These are phyloP conservation scores for Tipula lateralis DNA, from an alignment of 2,888 invertebrate genomes.

Conservation along the genomic window DNA sequence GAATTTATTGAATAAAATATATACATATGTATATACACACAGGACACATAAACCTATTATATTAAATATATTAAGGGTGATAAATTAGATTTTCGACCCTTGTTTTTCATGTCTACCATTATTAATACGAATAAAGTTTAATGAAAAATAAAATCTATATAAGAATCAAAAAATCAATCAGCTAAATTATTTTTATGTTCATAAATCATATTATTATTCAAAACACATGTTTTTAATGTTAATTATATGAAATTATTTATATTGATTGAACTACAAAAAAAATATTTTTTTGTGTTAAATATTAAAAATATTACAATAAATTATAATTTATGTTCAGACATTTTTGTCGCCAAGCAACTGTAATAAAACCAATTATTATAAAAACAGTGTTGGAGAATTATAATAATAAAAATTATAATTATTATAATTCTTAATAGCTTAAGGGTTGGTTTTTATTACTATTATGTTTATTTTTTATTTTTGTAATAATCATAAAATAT, in stretches of 20 bases:
- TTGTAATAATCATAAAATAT: neutral
- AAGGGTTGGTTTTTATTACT: conserved; percentile 24
- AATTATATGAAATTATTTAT: conserved; percentile 1
- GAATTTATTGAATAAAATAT: neutral
- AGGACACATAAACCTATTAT: neutral
- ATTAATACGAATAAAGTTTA: neutral
- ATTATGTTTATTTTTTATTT: neutral
- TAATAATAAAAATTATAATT: neutral
- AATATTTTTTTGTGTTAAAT: neutral
- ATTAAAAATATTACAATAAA: conserved; percentile 1
- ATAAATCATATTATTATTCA: neutral
- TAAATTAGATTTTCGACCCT: neutral
- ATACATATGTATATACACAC: neutral
- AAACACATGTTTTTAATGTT: conserved; percentile 7
- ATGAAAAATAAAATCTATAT: neutral
- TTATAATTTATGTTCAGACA: conserved; percentile 19
- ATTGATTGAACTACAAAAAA: neutral
- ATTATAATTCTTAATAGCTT: conserved; percentile 19
- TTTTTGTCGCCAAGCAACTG: conserved; percentile 11
- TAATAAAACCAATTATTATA: conserved; percentile 19
- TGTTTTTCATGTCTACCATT: neutral
- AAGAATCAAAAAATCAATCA: neutral
- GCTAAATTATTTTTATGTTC: neutral
- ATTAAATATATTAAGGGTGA: conserved; percentile 1
- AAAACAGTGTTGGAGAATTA: neutral